Percentiles rank a stretch among this genome's conserved stretches.
phyloP scores from a whole-genome alignment of 2,888 invertebrate genomes.

The Thecocarcelia acutangulata region DNA sequence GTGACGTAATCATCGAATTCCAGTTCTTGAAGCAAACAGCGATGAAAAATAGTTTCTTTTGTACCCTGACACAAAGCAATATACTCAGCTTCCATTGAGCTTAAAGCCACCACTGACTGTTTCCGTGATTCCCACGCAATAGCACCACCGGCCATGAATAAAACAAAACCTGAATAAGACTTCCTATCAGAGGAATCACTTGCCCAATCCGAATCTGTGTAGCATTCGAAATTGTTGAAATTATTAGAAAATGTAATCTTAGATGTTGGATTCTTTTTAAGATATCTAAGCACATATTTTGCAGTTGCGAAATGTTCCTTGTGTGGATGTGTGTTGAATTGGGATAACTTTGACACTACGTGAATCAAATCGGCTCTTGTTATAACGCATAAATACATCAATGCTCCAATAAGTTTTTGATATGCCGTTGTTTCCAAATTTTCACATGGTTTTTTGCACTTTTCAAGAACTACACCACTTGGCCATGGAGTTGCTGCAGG shows the following conservation, averaged over 20 bases:
- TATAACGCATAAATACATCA: conserved; percentile 4
- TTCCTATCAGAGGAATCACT: not conserved
- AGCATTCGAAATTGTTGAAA: not conserved
- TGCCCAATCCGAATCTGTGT: conserved; percentile 7
- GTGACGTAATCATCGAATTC: not conserved
- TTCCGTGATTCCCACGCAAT: conserved; percentile 16
- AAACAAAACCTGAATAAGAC: not conserved
- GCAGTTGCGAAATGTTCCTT: not conserved
- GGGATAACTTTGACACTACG: conserved; percentile 17
- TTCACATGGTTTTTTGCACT: conserved; percentile 40
- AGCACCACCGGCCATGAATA: not conserved
- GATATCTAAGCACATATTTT: conserved; percentile 5
- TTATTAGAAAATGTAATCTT: conserved; percentile 1
- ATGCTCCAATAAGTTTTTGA: not conserved
- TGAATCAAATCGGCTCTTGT: conserved; percentile 33
- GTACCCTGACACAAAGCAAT: not conserved
- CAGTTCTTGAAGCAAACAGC: not conserved
- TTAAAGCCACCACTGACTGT: not conserved
- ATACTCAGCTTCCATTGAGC: conserved; percentile 24
- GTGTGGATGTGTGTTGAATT: conserved; percentile 16
- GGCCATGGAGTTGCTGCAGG: conserved; percentile 53
- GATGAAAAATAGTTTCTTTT: too few species aligned
- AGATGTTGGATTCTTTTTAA: not conserved
- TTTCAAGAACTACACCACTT: conserved; percentile 52
- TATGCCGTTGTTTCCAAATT: conserved; percentile 4